A percentile compares a stretch with the other conserved stretches of the same genome.
Conservation (phyloP, 2,888 invertebrate species). For the Branchipolynoe longqiensis region DNA sequence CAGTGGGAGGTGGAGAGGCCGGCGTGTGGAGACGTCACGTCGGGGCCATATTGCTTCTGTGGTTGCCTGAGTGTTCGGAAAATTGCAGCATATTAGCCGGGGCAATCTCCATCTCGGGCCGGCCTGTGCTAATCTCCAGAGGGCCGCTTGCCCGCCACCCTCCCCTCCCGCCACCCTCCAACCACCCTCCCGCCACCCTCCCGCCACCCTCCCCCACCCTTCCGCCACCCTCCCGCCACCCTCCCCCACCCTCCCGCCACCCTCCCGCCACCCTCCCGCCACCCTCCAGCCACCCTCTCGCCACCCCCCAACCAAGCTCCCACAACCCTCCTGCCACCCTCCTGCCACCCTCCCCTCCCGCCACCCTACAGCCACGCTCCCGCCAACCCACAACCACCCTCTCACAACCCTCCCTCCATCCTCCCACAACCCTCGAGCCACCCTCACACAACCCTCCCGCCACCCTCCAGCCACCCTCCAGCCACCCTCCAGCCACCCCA, state of each 20-base stretch:
- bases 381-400: no score
- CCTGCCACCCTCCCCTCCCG: background rate
- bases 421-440: background rate
- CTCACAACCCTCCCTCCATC: no score
- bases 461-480: background rate
- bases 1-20: background rate
- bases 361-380: background rate
- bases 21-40: background rate
- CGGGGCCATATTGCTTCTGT: constrained; percentile 5
- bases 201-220: background rate
- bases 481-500: background rate
- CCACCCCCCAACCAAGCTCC: no score
- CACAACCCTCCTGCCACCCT: no score
- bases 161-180: background rate
- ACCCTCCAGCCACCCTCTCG: background rate
- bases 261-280: background rate
- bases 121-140: constrained; percentile 10
- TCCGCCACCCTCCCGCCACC: no score
- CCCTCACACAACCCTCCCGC: background rate
- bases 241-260: constrained; percentile 16
- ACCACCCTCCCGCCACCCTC: no score
- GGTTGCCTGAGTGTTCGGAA: constrained; percentile 6
- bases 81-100: constrained; percentile 43
- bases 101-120: constrained; percentile 27
- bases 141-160: background rate